phyloP scores from a whole-genome alignment of 2,113 vertebrate genomes.

The Todiramphus saurophagus region DNA sequence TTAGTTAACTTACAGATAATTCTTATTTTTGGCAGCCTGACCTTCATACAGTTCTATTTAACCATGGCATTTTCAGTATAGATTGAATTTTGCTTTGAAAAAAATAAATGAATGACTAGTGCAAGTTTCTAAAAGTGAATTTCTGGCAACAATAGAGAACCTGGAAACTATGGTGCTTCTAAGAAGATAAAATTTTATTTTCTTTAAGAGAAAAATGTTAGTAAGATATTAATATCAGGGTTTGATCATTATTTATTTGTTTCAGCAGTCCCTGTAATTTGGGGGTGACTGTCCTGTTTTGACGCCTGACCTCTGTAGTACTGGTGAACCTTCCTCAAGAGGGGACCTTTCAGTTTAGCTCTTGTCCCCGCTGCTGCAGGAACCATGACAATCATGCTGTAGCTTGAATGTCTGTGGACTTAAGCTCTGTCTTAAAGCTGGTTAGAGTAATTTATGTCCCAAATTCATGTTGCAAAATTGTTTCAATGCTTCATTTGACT shows the following conservation, averaged over 20 bases:
- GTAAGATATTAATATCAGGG: neutral
- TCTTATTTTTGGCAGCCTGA: neutral
- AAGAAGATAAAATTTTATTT: neutral
- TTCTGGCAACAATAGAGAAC: neutral
- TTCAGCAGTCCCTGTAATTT: neutral
- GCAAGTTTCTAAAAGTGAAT: neutral
- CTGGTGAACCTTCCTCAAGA: neutral
- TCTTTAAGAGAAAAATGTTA: neutral
- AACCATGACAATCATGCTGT: neutral
- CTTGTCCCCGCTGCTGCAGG: neutral
- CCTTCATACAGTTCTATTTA: neutral
- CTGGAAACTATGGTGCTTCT: neutral
- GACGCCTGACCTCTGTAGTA: neutral
- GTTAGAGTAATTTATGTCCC: neutral
- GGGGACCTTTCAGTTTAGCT: neutral
- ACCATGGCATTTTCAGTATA: neutral
- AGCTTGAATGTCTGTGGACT: neutral
- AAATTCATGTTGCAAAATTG: conserved; percentile 27
- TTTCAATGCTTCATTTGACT: conserved; percentile 31
- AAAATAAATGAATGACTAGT: neutral
- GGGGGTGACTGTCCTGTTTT: neutral
- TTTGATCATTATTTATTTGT: neutral
- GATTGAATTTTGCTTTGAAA: neutral
- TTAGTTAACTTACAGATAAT: neutral
- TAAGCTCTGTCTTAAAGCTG: conserved; percentile 19